A percentile compares a stretch with the other conserved stretches of the same genome.
These are phyloP conservation scores for Mya arenaria DNA, from an alignment of 1,140 invertebrate species.

Conservation along the genomic window DNA sequence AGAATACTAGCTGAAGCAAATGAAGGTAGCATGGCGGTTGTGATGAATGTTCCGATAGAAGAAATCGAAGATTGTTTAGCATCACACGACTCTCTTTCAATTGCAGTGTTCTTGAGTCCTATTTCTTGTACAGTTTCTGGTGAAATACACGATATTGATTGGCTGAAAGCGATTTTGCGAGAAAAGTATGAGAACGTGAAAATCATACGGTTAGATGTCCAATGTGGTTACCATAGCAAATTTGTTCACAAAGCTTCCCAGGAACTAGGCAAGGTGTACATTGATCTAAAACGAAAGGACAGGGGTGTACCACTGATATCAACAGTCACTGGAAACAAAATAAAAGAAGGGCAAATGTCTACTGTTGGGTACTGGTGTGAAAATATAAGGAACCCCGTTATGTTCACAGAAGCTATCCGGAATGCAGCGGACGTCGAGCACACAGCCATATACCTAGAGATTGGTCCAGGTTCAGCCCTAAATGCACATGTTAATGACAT, in stretches of 20 bases:
- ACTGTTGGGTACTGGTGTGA: conserved; percentile 48
- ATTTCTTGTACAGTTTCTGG: conserved; percentile 57
- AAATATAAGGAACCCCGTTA: conserved; percentile 53
- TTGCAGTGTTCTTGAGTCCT: conserved; percentile 57
- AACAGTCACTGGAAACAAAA: conserved; percentile 42
- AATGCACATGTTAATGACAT: conserved; percentile 44
- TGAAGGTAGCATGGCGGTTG: conserved; percentile 58
- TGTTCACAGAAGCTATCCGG: conserved; percentile 42
- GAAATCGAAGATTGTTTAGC: conserved; percentile 30
- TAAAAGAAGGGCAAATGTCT: not conserved
- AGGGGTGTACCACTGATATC: conserved; percentile 39
- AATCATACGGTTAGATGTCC: conserved; percentile 38
- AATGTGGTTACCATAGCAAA: conserved; percentile 62
- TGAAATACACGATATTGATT: conserved; percentile 21
- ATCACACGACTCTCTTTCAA: not conserved
- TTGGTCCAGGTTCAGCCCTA: conserved; percentile 57
- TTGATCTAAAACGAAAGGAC: not conserved
- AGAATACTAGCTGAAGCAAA: conserved; percentile 14
- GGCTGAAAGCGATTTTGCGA: conserved; percentile 1
- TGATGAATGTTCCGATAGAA: conserved; percentile 23
- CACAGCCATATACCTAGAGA: conserved; percentile 54
- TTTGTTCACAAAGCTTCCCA: conserved; percentile 36
- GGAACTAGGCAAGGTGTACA: not conserved
- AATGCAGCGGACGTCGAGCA: not conserved
- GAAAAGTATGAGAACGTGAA: not conserved